Evolutionary conservation across 2,797 vertebrate species (phyloP).

Genomic region (Betta splendens): DNA sequence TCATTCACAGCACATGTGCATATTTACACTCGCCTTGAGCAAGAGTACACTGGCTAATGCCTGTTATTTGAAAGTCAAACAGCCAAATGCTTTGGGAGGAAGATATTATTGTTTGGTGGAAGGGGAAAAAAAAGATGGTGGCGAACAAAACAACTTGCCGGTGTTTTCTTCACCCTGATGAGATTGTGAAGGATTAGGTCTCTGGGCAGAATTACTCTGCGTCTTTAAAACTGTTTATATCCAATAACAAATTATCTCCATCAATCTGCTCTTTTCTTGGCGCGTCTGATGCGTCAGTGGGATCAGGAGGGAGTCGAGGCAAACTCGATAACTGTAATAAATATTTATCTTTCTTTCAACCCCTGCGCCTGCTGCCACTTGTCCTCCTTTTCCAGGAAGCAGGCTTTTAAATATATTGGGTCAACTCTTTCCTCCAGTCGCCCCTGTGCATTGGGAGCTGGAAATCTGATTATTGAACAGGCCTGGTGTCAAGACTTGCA

Average conservation of each 20-base stretch:
- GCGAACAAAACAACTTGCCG: constrained; percentile 83
- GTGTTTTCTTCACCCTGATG: constrained; percentile 80
- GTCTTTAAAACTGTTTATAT: constrained; percentile 85
- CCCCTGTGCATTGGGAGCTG: constrained; percentile 80
- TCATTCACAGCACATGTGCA: constrained; percentile 81
- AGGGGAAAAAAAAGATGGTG: constrained; percentile 68
- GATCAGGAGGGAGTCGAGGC: constrained; percentile 77
- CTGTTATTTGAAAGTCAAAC: constrained; percentile 83
- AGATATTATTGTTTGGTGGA: constrained; percentile 80
- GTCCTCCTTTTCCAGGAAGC: constrained; percentile 81
- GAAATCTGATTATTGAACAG: constrained; percentile 86
- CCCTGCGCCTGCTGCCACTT: constrained; percentile 82
- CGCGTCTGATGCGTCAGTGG: constrained; percentile 74
- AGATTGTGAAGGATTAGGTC: constrained; percentile 82
- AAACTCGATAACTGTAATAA: constrained; percentile 86
- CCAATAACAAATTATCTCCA: constrained; percentile 84
- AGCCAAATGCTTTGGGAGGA: constrained; percentile 78
- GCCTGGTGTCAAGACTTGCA: constrained; percentile 79
- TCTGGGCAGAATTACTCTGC: constrained; percentile 80
- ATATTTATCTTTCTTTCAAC: constrained; percentile 86
- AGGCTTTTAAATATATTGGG: constrained; percentile 88
- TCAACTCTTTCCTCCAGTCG: constrained; percentile 79
- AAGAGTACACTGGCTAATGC: constrained; percentile 79
- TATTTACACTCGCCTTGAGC: constrained; percentile 82
- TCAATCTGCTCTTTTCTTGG: constrained; percentile 83